A percentile compares a stretch with the other conserved stretches of the same genome.
These are phyloP conservation scores for Microplitis demolitor DNA, from an alignment of 1,140 invertebrate species.

Conservation along the genomic window DNA sequence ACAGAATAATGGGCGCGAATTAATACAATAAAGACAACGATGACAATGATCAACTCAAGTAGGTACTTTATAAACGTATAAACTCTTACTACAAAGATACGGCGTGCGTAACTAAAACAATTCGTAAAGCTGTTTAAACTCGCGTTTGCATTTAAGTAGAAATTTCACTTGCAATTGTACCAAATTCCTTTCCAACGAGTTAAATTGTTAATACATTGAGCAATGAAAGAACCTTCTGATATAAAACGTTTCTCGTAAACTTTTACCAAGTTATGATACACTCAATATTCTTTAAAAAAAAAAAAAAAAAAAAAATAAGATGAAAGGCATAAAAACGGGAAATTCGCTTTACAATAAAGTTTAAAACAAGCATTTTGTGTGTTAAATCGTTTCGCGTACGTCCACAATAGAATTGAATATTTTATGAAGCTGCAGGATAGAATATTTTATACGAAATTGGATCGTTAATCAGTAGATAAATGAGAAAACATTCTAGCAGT, in stretches of 20 bases:
- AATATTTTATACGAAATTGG: slow-evolving; percentile 3
- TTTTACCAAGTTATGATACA: too few species aligned
- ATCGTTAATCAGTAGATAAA: slow-evolving; percentile 3
- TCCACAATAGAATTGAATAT: background rate
- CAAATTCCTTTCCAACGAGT: background rate
- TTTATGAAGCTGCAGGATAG: background rate
- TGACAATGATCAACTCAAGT: slow-evolving; percentile 5
- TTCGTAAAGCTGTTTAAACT: slow-evolving; percentile 42
- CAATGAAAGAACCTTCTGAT: too few species aligned
- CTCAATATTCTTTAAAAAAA: too few species aligned
- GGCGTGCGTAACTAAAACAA: slow-evolving; percentile 43
- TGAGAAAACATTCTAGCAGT: background rate
- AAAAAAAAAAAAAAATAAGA: too few species aligned
- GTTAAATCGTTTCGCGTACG: too few species aligned
- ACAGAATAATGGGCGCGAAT: background rate
- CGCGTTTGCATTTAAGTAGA: slow-evolving; percentile 49
- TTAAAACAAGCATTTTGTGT: background rate
- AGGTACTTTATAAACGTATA: background rate
- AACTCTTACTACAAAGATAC: slow-evolving; percentile 6
- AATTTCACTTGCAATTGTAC: slow-evolving; percentile 36
- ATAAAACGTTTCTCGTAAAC: too few species aligned
- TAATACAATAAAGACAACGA: background rate
- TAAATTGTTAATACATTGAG: background rate
- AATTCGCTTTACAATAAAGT: too few species aligned
- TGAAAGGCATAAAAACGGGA: too few species aligned